Percentiles rank a stretch among this genome's conserved stretches.
phyloP scores from a whole-genome alignment of 1,140 invertebrate genomes.

The Bombus fervidus region DNA sequence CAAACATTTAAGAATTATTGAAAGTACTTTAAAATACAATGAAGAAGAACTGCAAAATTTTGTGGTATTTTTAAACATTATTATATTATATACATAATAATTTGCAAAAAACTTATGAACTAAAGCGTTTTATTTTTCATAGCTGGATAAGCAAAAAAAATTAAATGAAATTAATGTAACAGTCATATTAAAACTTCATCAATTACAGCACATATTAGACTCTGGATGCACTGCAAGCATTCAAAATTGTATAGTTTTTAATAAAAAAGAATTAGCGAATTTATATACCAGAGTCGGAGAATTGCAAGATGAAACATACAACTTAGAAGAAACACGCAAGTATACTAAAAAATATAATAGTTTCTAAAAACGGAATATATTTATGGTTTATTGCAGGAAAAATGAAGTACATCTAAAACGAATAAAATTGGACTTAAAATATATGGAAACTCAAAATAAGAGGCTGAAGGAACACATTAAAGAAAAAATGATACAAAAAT shows the following conservation, averaged over 20 bases:
- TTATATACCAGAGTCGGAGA: slow-evolving; percentile 86
- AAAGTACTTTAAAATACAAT: slow-evolving; percentile 67
- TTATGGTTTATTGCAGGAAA: slow-evolving; percentile 68
- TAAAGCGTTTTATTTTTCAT: slow-evolving; percentile 47
- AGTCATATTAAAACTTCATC: slow-evolving; percentile 86
- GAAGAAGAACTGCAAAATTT: slow-evolving; percentile 76
- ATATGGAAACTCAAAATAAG: slow-evolving; percentile 83
- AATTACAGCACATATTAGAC: slow-evolving; percentile 85
- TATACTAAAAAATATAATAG: slow-evolving; percentile 69
- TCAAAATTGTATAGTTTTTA: slow-evolving; percentile 86
- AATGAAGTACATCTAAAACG: slow-evolving; percentile 82
- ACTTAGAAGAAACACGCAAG: slow-evolving; percentile 85
- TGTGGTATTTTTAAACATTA: slow-evolving; percentile 70
- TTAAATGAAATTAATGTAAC: slow-evolving; percentile 87
- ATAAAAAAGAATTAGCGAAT: slow-evolving; percentile 82
- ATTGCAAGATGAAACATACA: slow-evolving; percentile 85
- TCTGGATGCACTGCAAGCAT: slow-evolving; percentile 82
- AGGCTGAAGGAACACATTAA: slow-evolving; percentile 81
- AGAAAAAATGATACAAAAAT: slow-evolving; percentile 83
- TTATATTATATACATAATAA: slow-evolving; percentile 25
- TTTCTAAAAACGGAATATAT: neutral
- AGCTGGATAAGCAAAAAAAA: slow-evolving; percentile 87
- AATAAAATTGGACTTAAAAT: slow-evolving; percentile 83
- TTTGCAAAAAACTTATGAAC: neutral
- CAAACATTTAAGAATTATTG: slow-evolving; percentile 73